Evolutionary conservation across 2,888 invertebrate genomes (phyloP).

Genomic region (Adineta ricciae): DNA sequence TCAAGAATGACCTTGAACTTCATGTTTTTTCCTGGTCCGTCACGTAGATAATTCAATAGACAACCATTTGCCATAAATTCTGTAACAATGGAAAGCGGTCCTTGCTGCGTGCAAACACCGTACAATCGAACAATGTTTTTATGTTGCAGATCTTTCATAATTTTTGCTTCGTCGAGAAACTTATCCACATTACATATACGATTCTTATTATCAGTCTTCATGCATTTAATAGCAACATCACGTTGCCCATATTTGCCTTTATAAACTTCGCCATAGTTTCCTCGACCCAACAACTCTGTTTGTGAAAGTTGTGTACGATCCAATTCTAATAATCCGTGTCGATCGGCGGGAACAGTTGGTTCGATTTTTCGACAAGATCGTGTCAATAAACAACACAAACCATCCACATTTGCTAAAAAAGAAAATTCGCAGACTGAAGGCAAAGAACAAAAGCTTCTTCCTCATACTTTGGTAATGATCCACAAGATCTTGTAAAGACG

Average conservation of each 20-base stretch:
- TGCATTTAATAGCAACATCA: slow-evolving; percentile 92
- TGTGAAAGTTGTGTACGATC: slow-evolving; percentile 75
- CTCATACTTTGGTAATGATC: slow-evolving; percentile 51
- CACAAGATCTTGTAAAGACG: slow-evolving; percentile 31
- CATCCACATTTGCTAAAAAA: slow-evolving; percentile 72
- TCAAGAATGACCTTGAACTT: slow-evolving; percentile 76
- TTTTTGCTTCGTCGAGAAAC: slow-evolving; percentile 90
- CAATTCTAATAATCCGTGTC: slow-evolving; percentile 94
- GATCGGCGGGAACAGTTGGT: slow-evolving; percentile 65
- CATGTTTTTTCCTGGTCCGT: slow-evolving; percentile 29
- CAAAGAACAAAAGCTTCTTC: slow-evolving; percentile 56
- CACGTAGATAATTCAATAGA: slow-evolving; percentile 76
- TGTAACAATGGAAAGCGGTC: slow-evolving; percentile 78
- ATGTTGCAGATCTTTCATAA: slow-evolving; percentile 97
- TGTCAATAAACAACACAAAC: slow-evolving; percentile 82
- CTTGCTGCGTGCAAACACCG: slow-evolving; percentile 69
- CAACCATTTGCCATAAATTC: slow-evolving; percentile 94
- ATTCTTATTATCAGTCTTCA: slow-evolving; percentile 87
- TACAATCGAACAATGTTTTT: slow-evolving; percentile 84
- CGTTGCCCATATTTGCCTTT: slow-evolving; percentile 75
- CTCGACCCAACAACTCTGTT: slow-evolving; percentile 75
- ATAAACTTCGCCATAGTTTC: slow-evolving; percentile 69
- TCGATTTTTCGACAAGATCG: slow-evolving; percentile 86
- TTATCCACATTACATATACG: slow-evolving; percentile 54
- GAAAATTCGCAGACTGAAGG: too few relatives aligned